Percentiles rank a stretch among this genome's conserved stretches.
Evolutionary conservation across 2,797 vertebrate species (phyloP).

Genomic region (Iguana delicatissima): DNA sequence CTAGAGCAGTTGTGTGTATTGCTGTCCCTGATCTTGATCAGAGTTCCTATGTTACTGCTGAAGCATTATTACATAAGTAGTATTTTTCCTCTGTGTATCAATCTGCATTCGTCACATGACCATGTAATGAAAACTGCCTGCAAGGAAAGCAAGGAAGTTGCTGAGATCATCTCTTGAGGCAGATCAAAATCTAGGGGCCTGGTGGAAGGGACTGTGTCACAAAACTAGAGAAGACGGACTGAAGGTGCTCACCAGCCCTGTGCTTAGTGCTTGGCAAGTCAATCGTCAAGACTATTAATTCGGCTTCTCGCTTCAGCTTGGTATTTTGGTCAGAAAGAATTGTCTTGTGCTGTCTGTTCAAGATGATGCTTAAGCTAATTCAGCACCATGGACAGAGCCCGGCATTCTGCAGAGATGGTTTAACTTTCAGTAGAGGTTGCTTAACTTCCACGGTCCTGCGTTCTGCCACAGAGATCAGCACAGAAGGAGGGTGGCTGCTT

Average conservation of each 20-base stretch:
- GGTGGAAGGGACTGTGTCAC: not conserved
- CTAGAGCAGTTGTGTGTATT: not conserved
- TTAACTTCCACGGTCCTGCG: not conserved
- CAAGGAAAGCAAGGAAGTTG: not conserved
- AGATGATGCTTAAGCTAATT: not conserved
- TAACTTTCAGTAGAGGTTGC: not conserved
- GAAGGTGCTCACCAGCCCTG: not conserved
- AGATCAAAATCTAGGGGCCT: constrained; percentile 16
- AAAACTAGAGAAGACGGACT: not conserved
- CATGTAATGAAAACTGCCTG: not conserved
- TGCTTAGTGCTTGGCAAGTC: not conserved
- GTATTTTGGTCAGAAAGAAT: constrained; percentile 1
- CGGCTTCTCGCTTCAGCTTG: not conserved
- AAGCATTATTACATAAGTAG: constrained; percentile 30
- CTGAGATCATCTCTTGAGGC: not conserved
- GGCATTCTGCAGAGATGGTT: too few species aligned
- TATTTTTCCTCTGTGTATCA: constrained; percentile 28
- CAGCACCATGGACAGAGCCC: constrained; percentile 10
- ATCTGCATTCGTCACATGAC: not conserved
- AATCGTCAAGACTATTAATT: not conserved
- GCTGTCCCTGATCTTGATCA: not conserved
- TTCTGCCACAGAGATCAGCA: constrained; percentile 6
- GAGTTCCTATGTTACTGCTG: not conserved
- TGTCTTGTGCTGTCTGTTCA: not conserved
- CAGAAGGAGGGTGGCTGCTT: not conserved